Conservation (phyloP, 2,113 vertebrate genomes). For the Cheirogaleus medius region DNA sequence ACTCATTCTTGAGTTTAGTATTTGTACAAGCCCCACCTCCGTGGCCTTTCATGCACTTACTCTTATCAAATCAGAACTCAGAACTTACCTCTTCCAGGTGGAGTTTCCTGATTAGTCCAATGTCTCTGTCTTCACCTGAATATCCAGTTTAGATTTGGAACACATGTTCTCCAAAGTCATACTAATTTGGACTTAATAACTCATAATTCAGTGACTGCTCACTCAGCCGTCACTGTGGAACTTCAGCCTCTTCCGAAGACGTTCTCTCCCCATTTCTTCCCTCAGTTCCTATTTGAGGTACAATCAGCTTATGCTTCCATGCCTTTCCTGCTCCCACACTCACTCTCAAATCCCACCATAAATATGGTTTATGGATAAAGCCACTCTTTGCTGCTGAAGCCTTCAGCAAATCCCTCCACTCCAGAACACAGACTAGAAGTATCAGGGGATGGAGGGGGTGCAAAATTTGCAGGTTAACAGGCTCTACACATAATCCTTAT, state of each 20-base stretch:
- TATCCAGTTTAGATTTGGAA: neutral
- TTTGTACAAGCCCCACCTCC: neutral
- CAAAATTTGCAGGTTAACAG: neutral
- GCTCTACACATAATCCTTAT: neutral
- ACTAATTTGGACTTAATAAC: neutral
- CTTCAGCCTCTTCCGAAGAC: neutral
- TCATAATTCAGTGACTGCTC: neutral
- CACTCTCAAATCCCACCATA: neutral
- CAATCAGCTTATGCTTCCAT: neutral
- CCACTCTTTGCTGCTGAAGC: neutral
- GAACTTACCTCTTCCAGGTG: neutral
- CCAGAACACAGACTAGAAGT: neutral
- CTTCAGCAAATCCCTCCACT: neutral
- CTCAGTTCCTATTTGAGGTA: neutral
- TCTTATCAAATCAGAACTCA: neutral
- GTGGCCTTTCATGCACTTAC: neutral
- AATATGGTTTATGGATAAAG: neutral
- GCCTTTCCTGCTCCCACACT: neutral
- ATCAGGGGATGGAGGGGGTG: too few species aligned
- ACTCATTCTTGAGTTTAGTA: neutral
- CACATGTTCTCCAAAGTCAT: neutral
- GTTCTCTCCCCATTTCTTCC: neutral
- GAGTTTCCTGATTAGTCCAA: neutral
- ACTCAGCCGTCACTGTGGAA: neutral
- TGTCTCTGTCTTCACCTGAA: neutral